Conservation (phyloP, 1,140 invertebrate genomes). For the Drosophila obscura region DNA sequence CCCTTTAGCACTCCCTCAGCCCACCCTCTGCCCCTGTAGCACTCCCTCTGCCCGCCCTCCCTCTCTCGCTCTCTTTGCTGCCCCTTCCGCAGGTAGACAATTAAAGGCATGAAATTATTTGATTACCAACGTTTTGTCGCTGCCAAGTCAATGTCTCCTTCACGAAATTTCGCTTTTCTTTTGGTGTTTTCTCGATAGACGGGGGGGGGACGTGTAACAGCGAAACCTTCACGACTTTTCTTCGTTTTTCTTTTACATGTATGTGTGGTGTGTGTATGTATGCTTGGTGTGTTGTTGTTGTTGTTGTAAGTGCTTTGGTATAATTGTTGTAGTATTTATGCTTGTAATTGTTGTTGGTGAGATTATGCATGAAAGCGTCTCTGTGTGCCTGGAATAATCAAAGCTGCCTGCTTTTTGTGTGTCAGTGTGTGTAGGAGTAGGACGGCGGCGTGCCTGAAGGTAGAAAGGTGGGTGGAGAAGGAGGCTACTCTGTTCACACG, state of each 20-base stretch:
- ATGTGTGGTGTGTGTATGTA: neutral
- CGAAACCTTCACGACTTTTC: conserved; percentile 45
- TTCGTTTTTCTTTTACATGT: conserved; percentile 38
- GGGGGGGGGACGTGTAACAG: neutral
- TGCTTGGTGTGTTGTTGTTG: conserved; percentile 7
- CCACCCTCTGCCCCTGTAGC: conserved; percentile 6
- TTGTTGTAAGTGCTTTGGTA: conserved; percentile 30
- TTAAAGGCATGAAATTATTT: conserved; percentile 79
- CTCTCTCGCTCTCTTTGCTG: neutral
- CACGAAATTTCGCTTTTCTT: conserved; percentile 74
- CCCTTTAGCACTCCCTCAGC: neutral
- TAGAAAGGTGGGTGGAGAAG: neutral
- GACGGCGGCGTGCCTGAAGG: neutral
- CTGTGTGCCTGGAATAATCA: conserved; percentile 72
- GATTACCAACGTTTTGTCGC: conserved; percentile 71
- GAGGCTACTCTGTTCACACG: conserved; percentile 39
- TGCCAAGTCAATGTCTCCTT: conserved; percentile 46
- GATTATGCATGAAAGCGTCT: conserved; percentile 77
- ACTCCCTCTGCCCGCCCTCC: too few species aligned
- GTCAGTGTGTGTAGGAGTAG: neutral
- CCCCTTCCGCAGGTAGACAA: conserved; percentile 54
- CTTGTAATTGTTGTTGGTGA: conserved; percentile 30
- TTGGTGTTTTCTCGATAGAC: conserved; percentile 16
- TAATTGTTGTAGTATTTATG: conserved; percentile 19
- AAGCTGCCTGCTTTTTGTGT: conserved; percentile 35